Percentiles rank a stretch among this genome's conserved stretches.
Evolutionary conservation across 2,888 invertebrate genomes (phyloP).

Genomic region (Cyaniris semiargus): DNA sequence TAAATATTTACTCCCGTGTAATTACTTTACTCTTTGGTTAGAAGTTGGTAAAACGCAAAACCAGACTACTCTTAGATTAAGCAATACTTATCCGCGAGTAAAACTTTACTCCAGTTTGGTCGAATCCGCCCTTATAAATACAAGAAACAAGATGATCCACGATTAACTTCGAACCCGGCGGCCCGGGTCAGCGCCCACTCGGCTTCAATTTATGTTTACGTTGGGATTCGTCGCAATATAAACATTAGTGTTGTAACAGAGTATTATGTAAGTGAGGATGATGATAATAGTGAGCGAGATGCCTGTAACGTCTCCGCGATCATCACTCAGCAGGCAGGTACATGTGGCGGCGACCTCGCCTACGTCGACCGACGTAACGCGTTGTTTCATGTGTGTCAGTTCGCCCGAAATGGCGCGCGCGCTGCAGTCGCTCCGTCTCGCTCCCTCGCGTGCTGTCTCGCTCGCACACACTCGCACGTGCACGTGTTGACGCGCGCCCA

Average conservation of each 20-base stretch:
- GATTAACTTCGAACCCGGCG: neutral
- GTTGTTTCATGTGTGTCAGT: slow-evolving; percentile 34
- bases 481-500: slow-evolving; percentile 50
- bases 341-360: neutral
- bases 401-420: slow-evolving; percentile 70
- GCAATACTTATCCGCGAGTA: too few relatives aligned
- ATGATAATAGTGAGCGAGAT: neutral
- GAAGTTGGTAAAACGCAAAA: too few relatives aligned
- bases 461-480: slow-evolving; percentile 43
- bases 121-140: too few relatives aligned
- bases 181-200: neutral
- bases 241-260: neutral
- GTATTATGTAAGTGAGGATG: neutral
- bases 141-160: neutral
- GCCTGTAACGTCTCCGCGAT: neutral
- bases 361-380: neutral
- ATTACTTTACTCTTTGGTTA: too few relatives aligned
- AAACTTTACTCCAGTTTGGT: too few relatives aligned
- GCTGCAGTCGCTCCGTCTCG: slow-evolving; percentile 58
- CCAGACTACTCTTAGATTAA: too few relatives aligned
- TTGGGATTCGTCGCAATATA: neutral
- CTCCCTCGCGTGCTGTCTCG: slow-evolving; percentile 48
- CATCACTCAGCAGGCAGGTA: neutral
- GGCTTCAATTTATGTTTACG: neutral
- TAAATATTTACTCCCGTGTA: too few relatives aligned